Percentiles rank a stretch among this genome's conserved stretches.
phyloP scores from a whole-genome alignment of 1,140 invertebrate genomes.

The Polypedilum pembai region DNA sequence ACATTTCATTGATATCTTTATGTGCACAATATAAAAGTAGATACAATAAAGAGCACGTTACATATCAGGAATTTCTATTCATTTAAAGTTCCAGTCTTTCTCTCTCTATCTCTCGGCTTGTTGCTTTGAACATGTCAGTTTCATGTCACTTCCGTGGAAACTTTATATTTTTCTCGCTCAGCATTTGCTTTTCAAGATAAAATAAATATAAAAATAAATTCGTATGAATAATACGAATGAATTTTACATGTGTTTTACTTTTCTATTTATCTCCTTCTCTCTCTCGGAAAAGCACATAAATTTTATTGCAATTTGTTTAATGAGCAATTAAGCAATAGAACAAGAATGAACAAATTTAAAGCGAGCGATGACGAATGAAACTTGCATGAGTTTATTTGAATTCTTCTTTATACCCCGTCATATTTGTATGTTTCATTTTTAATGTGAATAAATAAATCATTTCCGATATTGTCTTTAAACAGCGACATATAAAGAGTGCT shows the following conservation, averaged over 20 bases:
- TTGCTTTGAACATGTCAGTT: conserved; percentile 15
- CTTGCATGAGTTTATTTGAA: neutral
- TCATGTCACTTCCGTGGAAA: conserved; percentile 10
- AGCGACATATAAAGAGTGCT: neutral
- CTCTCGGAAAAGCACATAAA: neutral
- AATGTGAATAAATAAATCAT: conserved; percentile 14
- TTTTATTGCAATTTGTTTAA: conserved; percentile 27
- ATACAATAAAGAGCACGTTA: too few relatives aligned
- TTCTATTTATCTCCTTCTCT: neutral
- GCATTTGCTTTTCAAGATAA: conserved; percentile 1
- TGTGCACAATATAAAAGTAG: too few relatives aligned
- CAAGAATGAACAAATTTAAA: neutral
- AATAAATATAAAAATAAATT: neutral
- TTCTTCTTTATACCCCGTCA: neutral
- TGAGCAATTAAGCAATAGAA: neutral
- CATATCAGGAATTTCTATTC: neutral
- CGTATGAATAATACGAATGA: neutral
- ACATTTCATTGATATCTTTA: too few relatives aligned
- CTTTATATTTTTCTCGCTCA: neutral
- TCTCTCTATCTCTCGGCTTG: neutral
- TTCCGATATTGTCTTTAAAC: conserved; percentile 17
- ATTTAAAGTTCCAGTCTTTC: neutral
- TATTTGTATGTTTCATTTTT: neutral
- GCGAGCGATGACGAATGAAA: neutral
- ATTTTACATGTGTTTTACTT: neutral